These are phyloP conservation scores for Acronicta psi DNA, from an alignment of 2,888 invertebrate genomes.

Conservation along the genomic window DNA sequence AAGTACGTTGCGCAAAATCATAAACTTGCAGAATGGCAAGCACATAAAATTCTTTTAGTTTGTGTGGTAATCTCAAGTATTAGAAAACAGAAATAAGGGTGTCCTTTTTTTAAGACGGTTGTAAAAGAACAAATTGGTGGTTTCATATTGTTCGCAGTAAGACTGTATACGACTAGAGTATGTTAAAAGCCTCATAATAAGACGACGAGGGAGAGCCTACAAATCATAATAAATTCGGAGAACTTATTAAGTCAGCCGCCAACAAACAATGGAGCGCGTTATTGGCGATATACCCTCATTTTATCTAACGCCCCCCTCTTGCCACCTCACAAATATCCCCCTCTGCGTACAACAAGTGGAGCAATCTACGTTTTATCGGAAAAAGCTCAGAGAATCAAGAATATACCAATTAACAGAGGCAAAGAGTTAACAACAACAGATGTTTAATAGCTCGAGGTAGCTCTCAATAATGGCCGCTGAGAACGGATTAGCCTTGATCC, in stretches of 20 bases:
- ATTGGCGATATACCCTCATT: conserved; percentile 86
- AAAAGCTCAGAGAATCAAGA: conserved; percentile 82
- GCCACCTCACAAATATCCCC: conserved; percentile 62
- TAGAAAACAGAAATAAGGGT: conserved; percentile 56
- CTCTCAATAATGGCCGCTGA: conserved; percentile 54
- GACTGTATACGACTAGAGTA: conserved; percentile 66
- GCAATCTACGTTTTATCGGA: conserved; percentile 84
- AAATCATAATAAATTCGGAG: conserved; percentile 87
- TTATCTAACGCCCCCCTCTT: conserved; percentile 74
- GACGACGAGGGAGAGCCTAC: conserved; percentile 82
- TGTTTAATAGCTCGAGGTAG: conserved; percentile 59
- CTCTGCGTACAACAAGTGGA: conserved; percentile 74
- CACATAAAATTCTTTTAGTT: conserved; percentile 61
- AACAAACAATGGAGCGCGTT: conserved; percentile 87
- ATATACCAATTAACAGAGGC: conserved; percentile 80
- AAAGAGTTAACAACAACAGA: conserved; percentile 72
- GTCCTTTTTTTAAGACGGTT: conserved; percentile 66
- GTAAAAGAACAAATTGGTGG: conserved; percentile 71
- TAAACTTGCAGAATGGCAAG: conserved; percentile 58
- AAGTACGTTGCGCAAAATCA: conserved; percentile 55
- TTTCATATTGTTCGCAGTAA: conserved; percentile 64
- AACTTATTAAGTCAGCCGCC: conserved; percentile 88
- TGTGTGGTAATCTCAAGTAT: conserved; percentile 58
- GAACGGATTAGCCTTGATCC: conserved; percentile 44
- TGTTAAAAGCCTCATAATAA: conserved; percentile 82